Percentiles rank a stretch among this genome's conserved stretches.
These are phyloP conservation scores for Noctua pronuba DNA, from an alignment of 2,888 invertebrate genomes.

Conservation along the genomic window DNA sequence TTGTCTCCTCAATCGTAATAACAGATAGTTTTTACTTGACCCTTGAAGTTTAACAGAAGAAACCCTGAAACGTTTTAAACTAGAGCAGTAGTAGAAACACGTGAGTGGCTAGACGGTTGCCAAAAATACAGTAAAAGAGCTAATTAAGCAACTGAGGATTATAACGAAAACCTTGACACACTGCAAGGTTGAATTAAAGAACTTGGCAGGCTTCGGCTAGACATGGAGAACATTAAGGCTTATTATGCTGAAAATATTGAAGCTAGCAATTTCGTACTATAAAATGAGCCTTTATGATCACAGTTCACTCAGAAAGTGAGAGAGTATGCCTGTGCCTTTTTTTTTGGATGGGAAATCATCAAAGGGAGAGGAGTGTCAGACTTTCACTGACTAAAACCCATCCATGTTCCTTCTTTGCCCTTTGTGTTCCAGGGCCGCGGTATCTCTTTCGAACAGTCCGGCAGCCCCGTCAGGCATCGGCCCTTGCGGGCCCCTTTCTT, in stretches of 20 bases:
- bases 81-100: slow-evolving; percentile 1
- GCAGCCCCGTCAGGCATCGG: no score
- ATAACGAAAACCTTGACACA: slow-evolving; percentile 9
- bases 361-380: no score
- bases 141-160: slow-evolving; percentile 14
- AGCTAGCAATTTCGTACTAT: neutral
- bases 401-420: no score
- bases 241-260: neutral
- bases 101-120: neutral
- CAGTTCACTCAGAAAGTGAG: neutral
- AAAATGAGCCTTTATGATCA: neutral
- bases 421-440: no score
- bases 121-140: slow-evolving; percentile 7
- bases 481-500: no score
- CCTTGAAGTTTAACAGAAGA: neutral
- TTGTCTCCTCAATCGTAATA: neutral
- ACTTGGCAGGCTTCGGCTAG: slow-evolving; percentile 25
- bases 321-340: neutral
- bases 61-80: neutral
- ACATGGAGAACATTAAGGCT: neutral
- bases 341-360: no score
- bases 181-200: neutral
- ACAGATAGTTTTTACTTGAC: neutral
- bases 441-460: no score
- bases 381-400: no score